A percentile compares a stretch with the other conserved stretches of the same genome.
phyloP scores from a whole-genome alignment of 1,140 invertebrate genomes.

The Drosophila nasuta region DNA sequence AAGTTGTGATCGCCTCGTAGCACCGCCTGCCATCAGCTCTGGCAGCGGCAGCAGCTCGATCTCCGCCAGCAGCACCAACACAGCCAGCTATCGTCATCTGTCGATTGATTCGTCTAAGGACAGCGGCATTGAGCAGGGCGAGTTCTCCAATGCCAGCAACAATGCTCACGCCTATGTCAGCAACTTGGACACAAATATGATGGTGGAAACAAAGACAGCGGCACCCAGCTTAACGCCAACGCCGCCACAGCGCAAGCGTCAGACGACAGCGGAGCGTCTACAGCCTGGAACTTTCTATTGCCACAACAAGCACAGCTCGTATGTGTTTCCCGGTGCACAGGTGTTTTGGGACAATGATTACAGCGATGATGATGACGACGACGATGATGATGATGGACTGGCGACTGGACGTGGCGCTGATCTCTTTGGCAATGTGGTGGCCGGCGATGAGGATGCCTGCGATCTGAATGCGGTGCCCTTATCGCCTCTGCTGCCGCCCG shows the following conservation, averaged over 20 bases:
- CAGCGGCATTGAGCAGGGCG: constrained; percentile 78
- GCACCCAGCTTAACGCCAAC: constrained; percentile 57
- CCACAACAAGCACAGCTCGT: constrained; percentile 67
- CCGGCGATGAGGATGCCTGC: constrained; percentile 55
- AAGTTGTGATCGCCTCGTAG: constrained; percentile 43
- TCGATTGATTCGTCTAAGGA: constrained; percentile 82
- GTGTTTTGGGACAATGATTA: constrained; percentile 73
- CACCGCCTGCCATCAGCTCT: constrained; percentile 5
- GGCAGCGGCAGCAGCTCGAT: no score
- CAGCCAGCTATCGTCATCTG: constrained; percentile 65
- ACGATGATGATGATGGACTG: constrained; percentile 56
- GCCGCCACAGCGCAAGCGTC: constrained; percentile 63
- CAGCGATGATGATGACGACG: constrained; percentile 72
- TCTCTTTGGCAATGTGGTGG: constrained; percentile 50
- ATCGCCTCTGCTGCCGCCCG: constrained; percentile 67
- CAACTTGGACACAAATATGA: constrained; percentile 55
- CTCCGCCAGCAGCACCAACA: neutral
- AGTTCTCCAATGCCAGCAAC: constrained; percentile 55
- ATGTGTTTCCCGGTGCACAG: constrained; percentile 81
- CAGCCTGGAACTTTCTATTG: constrained; percentile 76
- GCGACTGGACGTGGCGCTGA: constrained; percentile 28
- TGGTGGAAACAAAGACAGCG: constrained; percentile 63
- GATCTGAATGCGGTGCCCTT: constrained; percentile 67
- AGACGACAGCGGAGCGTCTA: constrained; percentile 71
- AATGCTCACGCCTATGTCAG: constrained; percentile 27